These are phyloP conservation scores for Eremophila alpestris DNA, from an alignment of 2,797 vertebrate species.

Conservation along the genomic window DNA sequence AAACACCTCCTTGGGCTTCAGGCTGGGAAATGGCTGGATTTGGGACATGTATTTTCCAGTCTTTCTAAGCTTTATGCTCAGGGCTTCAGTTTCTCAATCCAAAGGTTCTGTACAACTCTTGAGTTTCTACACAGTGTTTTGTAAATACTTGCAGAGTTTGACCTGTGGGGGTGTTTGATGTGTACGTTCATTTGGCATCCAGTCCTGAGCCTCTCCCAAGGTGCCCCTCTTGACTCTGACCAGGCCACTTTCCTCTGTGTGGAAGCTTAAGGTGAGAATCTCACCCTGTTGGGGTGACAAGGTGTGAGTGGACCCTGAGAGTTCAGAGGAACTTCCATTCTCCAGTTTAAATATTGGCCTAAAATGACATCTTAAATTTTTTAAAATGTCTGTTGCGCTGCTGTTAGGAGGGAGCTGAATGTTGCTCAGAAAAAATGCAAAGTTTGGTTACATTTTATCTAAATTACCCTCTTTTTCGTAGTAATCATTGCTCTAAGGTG, in stretches of 20 bases:
- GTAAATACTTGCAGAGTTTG: neutral
- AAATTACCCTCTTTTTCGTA: neutral
- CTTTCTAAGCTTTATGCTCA: neutral
- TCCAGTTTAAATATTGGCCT: neutral
- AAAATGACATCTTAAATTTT: neutral
- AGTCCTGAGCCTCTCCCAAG: neutral
- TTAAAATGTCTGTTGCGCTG: neutral
- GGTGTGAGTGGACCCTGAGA: neutral
- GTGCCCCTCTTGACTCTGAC: neutral
- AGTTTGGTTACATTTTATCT: neutral
- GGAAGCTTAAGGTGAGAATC: neutral
- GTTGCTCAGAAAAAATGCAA: neutral
- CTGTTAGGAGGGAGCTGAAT: neutral
- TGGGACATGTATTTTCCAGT: neutral
- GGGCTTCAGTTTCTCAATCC: neutral
- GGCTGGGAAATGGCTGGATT: neutral
- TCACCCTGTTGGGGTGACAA: neutral
- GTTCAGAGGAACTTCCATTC: neutral
- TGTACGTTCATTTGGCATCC: neutral
- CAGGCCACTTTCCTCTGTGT: neutral
- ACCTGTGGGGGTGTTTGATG: neutral
- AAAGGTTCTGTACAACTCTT: neutral
- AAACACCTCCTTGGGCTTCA: neutral
- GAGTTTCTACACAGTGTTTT: neutral
- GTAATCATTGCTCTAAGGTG: neutral